Percentiles rank a stretch among this genome's conserved stretches.
phyloP scores from a whole-genome alignment of 1,140 invertebrate genomes.

The Cyclina sinensis region DNA sequence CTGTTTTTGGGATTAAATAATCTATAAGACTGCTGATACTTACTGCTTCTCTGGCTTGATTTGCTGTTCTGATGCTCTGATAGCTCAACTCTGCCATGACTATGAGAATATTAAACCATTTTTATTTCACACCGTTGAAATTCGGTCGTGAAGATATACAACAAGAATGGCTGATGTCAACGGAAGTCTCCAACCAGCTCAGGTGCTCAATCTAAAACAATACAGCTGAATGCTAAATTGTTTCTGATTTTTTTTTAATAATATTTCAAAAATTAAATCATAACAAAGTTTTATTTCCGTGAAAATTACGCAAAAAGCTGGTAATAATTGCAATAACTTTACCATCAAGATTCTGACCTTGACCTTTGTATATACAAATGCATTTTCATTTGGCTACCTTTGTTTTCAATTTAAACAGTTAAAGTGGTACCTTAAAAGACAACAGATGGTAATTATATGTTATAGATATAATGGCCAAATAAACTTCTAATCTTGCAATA shows the following conservation, averaged over 20 bases:
- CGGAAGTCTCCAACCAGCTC: slow-evolving; percentile 50
- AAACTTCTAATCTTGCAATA: no score
- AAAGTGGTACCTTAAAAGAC: no score
- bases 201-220: not conserved
- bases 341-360: no score
- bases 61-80: slow-evolving; percentile 83
- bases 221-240: no score
- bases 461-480: no score
- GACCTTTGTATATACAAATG: no score
- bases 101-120: slow-evolving; percentile 64
- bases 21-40: slow-evolving; percentile 64
- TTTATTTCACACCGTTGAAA: slow-evolving; percentile 42
- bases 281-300: not conserved
- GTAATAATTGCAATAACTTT: not conserved
- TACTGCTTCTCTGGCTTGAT: slow-evolving; percentile 85
- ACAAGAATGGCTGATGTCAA: slow-evolving; percentile 74
- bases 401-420: no score
- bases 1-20: no score
- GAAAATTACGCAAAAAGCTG: not conserved
- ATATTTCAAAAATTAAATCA: no score
- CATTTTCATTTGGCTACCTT: no score
- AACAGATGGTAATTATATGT: no score
- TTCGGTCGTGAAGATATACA: slow-evolving; percentile 75
- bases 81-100: slow-evolving; percentile 84
- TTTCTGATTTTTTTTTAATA: no score